phyloP scores from a whole-genome alignment of 2,113 vertebrate species.

The Dromas ardeola region DNA sequence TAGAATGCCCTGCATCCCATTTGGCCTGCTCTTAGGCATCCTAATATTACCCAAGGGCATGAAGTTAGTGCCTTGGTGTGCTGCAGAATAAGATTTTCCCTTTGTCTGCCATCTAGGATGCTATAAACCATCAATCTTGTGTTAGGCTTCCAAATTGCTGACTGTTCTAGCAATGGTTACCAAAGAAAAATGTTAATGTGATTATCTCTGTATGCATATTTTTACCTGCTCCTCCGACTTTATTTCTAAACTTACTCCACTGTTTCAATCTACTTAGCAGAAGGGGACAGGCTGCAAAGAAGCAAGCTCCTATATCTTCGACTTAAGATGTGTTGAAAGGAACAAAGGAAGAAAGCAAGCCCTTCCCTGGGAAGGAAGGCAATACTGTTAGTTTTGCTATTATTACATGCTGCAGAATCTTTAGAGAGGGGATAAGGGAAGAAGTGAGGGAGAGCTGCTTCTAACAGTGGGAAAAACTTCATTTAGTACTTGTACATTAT shows the following conservation, averaged over 20 bases:
- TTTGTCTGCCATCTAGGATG: not conserved
- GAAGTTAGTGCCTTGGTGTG: not conserved
- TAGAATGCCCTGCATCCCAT: not conserved
- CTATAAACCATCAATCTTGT: not conserved
- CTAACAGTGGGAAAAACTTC: not conserved
- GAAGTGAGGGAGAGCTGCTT: not conserved
- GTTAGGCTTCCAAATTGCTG: not conserved
- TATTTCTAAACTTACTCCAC: not conserved
- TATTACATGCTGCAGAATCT: not conserved
- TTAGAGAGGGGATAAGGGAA: not conserved
- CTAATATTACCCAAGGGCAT: not conserved
- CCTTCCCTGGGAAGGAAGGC: not conserved
- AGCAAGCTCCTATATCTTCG: not conserved
- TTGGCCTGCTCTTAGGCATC: not conserved
- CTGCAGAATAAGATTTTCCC: not conserved
- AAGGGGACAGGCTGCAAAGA: not conserved
- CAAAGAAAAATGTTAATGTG: not conserved
- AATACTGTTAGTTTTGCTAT: not conserved
- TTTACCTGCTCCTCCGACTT: not conserved
- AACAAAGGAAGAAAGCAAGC: not conserved
- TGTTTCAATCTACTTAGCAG: not conserved
- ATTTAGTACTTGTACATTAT: not conserved
- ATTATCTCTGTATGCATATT: not conserved
- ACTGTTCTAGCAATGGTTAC: not conserved
- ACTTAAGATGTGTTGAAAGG: not conserved